These are phyloP conservation scores for Thryonomys swinderianus DNA, from an alignment of 2,113 vertebrate species.

Conservation along the genomic window DNA sequence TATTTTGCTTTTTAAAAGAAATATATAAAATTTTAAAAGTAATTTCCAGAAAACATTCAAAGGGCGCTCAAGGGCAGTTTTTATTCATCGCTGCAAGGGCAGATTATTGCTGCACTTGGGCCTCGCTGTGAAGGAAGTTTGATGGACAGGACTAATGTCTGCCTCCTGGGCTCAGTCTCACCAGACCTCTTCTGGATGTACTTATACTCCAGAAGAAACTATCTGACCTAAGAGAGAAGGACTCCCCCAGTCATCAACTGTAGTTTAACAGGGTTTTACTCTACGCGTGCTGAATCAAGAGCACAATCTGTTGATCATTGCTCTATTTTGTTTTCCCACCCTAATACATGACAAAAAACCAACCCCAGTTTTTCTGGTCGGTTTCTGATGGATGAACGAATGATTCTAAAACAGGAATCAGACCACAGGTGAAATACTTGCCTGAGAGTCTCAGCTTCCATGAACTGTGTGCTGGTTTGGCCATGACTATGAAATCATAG, in stretches of 20 bases:
- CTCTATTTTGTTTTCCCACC: background rate
- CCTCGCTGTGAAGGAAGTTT: background rate
- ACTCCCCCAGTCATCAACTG: background rate
- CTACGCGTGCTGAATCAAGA: background rate
- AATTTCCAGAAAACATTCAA: background rate
- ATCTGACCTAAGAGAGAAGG: slow-evolving; percentile 14
- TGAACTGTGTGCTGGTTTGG: background rate
- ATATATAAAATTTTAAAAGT: background rate
- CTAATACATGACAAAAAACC: background rate
- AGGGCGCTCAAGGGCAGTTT: background rate
- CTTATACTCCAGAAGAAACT: slow-evolving; percentile 34
- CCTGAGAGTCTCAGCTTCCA: background rate
- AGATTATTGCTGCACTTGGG: background rate
- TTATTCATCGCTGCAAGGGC: background rate
- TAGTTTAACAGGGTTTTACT: background rate
- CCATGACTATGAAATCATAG: accelerated
- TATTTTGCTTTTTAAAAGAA: background rate
- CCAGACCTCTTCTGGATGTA: background rate
- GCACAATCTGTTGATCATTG: background rate
- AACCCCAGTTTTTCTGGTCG: background rate
- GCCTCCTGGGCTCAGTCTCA: background rate
- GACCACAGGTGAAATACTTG: background rate
- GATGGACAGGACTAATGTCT: background rate
- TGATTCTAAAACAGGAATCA: background rate
- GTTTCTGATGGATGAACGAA: background rate